phyloP scores from a whole-genome alignment of 2,888 invertebrate genomes.

The Polymixis flavicincta region DNA sequence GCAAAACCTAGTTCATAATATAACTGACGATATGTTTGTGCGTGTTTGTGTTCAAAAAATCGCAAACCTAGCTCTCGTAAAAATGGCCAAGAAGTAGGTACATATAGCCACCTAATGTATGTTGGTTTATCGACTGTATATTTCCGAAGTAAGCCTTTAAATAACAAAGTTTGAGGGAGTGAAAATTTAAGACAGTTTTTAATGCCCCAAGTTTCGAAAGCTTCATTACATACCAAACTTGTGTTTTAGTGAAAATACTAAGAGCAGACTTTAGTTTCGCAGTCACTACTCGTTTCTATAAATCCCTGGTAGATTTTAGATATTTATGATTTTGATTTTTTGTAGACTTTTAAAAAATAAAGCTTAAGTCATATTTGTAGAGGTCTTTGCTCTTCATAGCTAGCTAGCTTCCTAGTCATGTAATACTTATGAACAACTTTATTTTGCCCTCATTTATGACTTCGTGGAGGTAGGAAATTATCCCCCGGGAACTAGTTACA shows the following conservation, averaged over 20 bases:
- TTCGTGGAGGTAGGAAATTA: not conserved
- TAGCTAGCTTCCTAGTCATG: not conserved
- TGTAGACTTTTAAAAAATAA: not conserved
- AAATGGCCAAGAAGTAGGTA: not conserved
- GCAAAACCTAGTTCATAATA: too few relatives aligned
- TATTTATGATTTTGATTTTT: too few relatives aligned
- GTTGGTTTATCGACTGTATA: constrained; percentile 21
- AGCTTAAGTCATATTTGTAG: too few relatives aligned
- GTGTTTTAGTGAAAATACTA: constrained; percentile 42
- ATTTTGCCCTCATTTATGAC: not conserved
- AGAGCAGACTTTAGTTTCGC: constrained; percentile 23
- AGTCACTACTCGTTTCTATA: constrained; percentile 2
- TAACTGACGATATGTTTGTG: too few relatives aligned
- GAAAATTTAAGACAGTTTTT: constrained; percentile 51
- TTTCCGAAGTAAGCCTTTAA: constrained; percentile 42
- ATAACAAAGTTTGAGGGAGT: constrained; percentile 44
- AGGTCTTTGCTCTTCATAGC: too few relatives aligned
- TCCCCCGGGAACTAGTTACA: not conserved
- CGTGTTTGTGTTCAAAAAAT: too few relatives aligned
- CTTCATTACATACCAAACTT: constrained; percentile 44
- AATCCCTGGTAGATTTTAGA: not conserved
- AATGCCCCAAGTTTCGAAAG: constrained; percentile 48
- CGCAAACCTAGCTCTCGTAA: not conserved
- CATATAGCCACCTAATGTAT: not conserved
- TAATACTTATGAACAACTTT: not conserved